Base-by-base conservation (phyloP, 2,113 vertebrate genomes). In the Neopipo cinnamomea region DNA sequence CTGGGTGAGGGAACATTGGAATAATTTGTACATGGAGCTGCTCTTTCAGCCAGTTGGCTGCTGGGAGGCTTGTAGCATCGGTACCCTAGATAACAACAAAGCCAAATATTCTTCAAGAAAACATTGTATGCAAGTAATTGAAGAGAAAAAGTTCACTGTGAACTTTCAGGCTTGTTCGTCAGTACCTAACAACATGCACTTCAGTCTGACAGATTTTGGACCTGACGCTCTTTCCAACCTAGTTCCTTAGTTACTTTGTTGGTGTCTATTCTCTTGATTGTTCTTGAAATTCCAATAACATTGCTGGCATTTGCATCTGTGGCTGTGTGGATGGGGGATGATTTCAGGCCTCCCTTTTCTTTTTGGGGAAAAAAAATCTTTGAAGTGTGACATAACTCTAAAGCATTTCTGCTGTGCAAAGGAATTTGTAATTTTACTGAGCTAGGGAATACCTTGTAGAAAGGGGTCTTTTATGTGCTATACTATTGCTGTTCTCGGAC, bases 401-500 rank as follows among this genome's bases (percentile, higher is more conserved):
- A 90, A 94, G 47, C 35, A 41, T 93, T 95, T 95, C 21, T 91
- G 76, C 79, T 90, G 30, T 88, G 68, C 53, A 70, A 63, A 67
- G 56, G 71, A 92, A 80, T 95, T 86, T 89, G 65, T 91, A 46
- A 67, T 95, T 96, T 95, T 93, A 92, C 46, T 85, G 76, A 94
- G 72, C 61, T 88, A 74, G 85, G 56, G 73, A 88, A 53, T 92
- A 66, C 18, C 33, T 82, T 74, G 18, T 52, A 63, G 62, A 90
- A 93, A 74, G 46, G 44, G 8, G 2, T 85, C 42, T 94, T 92
- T 67, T 63, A 30, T 88, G 66, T 88, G 50, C 66, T 82, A 2
- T 86, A 20, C 28, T 3, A 1, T 82, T 82, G 82, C 39, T 82
- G n/a, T 71, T 85, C 41, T 84, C 41, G 72, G 84, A 23, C 39